Base-by-base conservation (phyloP, 2,888 invertebrate genomes). In the Cephus spinipes region DNA sequence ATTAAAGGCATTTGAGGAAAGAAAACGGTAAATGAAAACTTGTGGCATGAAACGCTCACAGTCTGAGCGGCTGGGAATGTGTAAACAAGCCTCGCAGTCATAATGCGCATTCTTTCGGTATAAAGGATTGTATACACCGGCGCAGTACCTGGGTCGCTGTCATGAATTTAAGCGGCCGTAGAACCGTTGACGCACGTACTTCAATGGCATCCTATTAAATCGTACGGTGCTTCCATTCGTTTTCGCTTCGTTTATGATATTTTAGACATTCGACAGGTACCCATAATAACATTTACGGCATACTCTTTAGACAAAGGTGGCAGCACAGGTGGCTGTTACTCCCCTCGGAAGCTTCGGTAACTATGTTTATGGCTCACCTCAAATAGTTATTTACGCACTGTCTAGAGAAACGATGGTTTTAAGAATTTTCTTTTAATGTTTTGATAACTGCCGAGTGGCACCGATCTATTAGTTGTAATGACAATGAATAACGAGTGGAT, bases 81-180 rank as follows among this genome's bases (percentile, higher is more conserved):
- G 55, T 55, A 55, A 55, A 55, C 55, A 55, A 55, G 55, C 23
- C 23, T 55, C 9, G 15, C 55, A 55, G 55, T 55, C 55, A 55
- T 55, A 55, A 55, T 55, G 55, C 55, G 55, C 55, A 55, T 55
- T 55, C 55, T 55, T 55, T 23, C 23, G 23, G 55, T 55, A 55
- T 77, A 79, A 82, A 83, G 77, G 79, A 79, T 81, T 85, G 84
- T 85, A 84, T 83, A 83, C 81, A 81, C 78, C 74, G 35, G 74
- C 68, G 78, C 71, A 81, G 80, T 69, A 79, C 73, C 55, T 55
- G 55, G 55, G 55, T 55, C 55, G 55, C 55, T 55, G 55, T 55
- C 55, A 55, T 55, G 55, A 23, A 55, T 55, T 55, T 84, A 83
- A 85, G 82, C 84, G 78, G 78, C 80, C 80, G 81, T 82, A 80